A percentile compares a stretch with the other conserved stretches of the same genome.
phyloP scores from a whole-genome alignment of 2,888 invertebrate species.

The Andrena praecox region DNA sequence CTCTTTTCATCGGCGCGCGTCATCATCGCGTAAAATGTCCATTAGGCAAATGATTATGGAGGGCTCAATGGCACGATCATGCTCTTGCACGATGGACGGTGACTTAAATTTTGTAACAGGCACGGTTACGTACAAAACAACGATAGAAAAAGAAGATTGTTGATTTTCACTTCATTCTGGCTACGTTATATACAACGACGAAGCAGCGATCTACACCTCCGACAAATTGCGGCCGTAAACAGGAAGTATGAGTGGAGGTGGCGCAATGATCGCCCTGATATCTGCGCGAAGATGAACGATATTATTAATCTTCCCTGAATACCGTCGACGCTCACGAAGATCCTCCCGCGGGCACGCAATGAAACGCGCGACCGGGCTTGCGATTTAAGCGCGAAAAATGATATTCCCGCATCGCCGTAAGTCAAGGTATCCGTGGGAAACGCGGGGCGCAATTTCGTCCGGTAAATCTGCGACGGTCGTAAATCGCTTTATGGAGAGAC shows the following conservation, averaged over 20 bases:
- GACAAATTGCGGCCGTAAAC: too few relatives aligned
- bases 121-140: neutral
- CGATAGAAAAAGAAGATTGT: neutral
- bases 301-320: slow-evolving; percentile 47
- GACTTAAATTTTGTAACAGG: slow-evolving; percentile 43
- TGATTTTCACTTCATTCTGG: too few relatives aligned
- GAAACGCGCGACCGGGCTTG: slow-evolving; percentile 2
- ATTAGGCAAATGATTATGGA: slow-evolving; percentile 68
- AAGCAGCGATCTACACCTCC: too few relatives aligned
- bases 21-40: slow-evolving; percentile 62
- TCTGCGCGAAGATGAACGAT: neutral
- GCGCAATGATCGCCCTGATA: neutral
- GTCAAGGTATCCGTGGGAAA: slow-evolving; percentile 65
- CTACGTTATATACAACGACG: neutral
- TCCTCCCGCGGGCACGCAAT: slow-evolving; percentile 16
- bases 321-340: slow-evolving; percentile 23
- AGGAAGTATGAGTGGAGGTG: too few relatives aligned
- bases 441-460: slow-evolving; percentile 65
- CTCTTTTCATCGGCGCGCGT: slow-evolving; percentile 8
- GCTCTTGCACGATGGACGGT: slow-evolving; percentile 14
- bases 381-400: slow-evolving; percentile 69
- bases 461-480: slow-evolving; percentile 72
- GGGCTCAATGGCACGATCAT: slow-evolving; percentile 16
- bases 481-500: slow-evolving; percentile 74
- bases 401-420: slow-evolving; percentile 67